A percentile compares a stretch with the other conserved stretches of the same genome.
Conservation (phyloP, 2,888 invertebrate genomes). For the Clusia tigrina region DNA sequence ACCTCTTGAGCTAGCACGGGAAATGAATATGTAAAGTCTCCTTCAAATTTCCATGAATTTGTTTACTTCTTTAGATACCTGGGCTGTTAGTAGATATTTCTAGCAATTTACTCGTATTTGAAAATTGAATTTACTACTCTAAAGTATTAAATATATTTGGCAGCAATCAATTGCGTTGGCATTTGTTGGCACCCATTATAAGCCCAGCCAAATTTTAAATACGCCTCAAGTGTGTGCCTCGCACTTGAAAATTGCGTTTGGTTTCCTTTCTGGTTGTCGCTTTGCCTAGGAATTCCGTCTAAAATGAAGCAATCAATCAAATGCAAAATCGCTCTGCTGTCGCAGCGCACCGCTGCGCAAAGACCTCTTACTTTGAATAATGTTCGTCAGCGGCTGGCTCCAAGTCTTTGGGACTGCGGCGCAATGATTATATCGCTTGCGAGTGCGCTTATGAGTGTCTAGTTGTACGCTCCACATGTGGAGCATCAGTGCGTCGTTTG, state of each 20-base stretch:
- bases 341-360: constrained; percentile 57
- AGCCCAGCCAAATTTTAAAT: too few species aligned
- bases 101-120: too few species aligned
- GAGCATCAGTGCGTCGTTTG: constrained; percentile 37
- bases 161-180: too few species aligned
- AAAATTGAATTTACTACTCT: too few species aligned
- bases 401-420: constrained; percentile 1
- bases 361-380: constrained; percentile 57
- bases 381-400: constrained; percentile 45
- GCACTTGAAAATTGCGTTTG: neutral
- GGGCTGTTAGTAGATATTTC: too few species aligned
- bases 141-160: too few species aligned
- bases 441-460: constrained; percentile 56
- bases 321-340: constrained; percentile 53
- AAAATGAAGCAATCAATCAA: constrained; percentile 55
- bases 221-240: too few species aligned
- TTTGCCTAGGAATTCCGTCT: constrained; percentile 11
- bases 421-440: constrained; percentile 39
- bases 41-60: too few species aligned
- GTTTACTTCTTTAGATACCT: too few species aligned
- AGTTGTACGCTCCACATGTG: constrained; percentile 48
- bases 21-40: too few species aligned
- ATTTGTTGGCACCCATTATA: too few species aligned
- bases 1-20: too few species aligned
- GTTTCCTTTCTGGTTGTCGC: neutral